phyloP scores from a whole-genome alignment of 2,888 invertebrate genomes.

The Miltochrista miniata region DNA sequence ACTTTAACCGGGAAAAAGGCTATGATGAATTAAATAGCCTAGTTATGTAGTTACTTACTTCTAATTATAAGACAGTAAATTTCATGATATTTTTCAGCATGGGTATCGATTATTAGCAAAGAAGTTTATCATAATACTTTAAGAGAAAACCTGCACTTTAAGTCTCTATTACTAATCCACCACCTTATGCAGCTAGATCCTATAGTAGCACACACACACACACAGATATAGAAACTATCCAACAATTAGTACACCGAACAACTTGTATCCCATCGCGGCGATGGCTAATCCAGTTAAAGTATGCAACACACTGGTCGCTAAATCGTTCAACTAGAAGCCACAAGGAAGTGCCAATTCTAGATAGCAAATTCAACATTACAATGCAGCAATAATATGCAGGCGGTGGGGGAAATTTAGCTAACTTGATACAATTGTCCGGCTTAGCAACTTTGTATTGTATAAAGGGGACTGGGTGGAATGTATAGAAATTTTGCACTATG shows the following conservation, averaged over 20 bases:
- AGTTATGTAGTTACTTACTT: no score
- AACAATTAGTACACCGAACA: slow-evolving; percentile 7
- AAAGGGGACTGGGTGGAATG: background rate
- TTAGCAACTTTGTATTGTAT: slow-evolving; percentile 9
- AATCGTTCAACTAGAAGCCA: background rate
- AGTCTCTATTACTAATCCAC: no score
- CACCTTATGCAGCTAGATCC: no score
- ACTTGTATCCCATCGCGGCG: slow-evolving; percentile 13
- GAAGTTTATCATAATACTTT: no score
- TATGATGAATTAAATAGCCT: no score
- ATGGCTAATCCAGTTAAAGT: slow-evolving; percentile 27
- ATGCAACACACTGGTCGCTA: slow-evolving; percentile 18
- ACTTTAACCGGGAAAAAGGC: no score
- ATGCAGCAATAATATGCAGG: slow-evolving; percentile 1
- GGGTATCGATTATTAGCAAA: no score
- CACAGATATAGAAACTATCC: background rate
- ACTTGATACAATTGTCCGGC: slow-evolving; percentile 7
- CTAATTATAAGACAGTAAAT: no score
- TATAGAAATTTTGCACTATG: no score
- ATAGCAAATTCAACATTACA: slow-evolving; percentile 6
- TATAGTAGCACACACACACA: no score
- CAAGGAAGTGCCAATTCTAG: slow-evolving; percentile 3
- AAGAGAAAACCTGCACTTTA: no score
- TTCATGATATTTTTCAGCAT: no score
- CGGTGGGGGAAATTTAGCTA: background rate